Percentiles rank a stretch among this genome's conserved stretches.
phyloP scores from a whole-genome alignment of 1,140 invertebrate genomes.

The Oppia nitens region DNA sequence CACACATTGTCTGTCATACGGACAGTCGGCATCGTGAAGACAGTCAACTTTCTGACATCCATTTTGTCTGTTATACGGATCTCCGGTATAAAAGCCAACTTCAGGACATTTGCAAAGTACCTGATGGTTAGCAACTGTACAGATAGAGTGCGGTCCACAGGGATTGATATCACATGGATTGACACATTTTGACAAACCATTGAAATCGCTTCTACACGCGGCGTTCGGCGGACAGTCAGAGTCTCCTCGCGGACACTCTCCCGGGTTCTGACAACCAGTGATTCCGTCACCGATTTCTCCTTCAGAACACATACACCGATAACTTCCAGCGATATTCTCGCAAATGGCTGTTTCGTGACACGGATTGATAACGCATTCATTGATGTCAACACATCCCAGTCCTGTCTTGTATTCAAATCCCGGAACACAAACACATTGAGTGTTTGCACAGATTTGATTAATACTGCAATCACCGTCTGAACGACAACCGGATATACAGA shows the following conservation, averaged over 20 bases:
- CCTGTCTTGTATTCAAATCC: constrained; percentile 24
- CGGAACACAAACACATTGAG: constrained; percentile 45
- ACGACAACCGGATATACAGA: constrained; percentile 46
- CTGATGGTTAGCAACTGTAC: constrained; percentile 21
- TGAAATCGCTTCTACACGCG: constrained; percentile 21
- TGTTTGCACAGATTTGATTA: constrained; percentile 58
- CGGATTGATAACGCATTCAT: constrained; percentile 37
- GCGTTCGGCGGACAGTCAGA: constrained; percentile 22
- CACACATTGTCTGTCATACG: constrained; percentile 22
- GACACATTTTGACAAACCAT: constrained; percentile 29
- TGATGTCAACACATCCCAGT: constrained; percentile 32
- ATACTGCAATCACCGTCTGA: constrained; percentile 56
- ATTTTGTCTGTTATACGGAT: constrained; percentile 20
- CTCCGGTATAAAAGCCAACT: constrained; percentile 20
- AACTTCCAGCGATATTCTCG: constrained; percentile 53
- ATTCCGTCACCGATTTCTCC: constrained; percentile 56
- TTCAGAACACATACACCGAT: constrained; percentile 59
- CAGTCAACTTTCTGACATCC: constrained; percentile 33
- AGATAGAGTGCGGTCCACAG: constrained; percentile 23
- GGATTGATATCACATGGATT: constrained; percentile 23
- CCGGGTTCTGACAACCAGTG: constrained; percentile 25
- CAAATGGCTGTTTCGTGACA: constrained; percentile 32
- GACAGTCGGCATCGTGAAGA: constrained; percentile 28
- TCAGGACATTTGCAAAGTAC: constrained; percentile 22
- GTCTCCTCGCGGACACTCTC: constrained; percentile 23